A percentile compares a stretch with the other conserved stretches of the same genome.
phyloP scores from a whole-genome alignment of 2,113 vertebrate genomes.

The Natator depressus region DNA sequence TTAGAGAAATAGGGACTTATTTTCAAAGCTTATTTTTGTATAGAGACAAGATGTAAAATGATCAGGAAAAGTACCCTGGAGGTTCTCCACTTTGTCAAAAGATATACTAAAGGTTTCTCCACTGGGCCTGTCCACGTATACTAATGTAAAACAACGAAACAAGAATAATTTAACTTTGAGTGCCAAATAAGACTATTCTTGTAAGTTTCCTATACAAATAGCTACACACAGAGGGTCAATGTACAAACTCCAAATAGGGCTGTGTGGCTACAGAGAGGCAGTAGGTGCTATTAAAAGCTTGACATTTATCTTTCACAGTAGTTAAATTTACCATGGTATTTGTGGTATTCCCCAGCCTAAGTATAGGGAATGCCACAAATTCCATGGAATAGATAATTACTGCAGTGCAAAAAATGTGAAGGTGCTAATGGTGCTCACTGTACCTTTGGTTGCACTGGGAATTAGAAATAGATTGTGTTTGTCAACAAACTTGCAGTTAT shows the following conservation, averaged over 20 bases:
- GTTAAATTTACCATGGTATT: conserved; percentile 68
- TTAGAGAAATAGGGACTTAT: neutral
- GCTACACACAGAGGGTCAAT: neutral
- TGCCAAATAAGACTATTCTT: neutral
- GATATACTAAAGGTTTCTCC: neutral
- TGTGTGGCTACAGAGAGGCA: conserved; percentile 20
- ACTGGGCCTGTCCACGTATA: neutral
- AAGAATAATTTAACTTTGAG: neutral
- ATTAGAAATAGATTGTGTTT: neutral
- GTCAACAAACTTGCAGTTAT: neutral
- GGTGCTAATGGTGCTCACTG: neutral
- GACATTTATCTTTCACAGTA: conserved; percentile 68
- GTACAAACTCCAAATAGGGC: conserved; percentile 57
- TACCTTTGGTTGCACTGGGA: rapidly evolving
- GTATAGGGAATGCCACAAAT: conserved; percentile 68
- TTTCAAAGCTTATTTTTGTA: conserved; percentile 22
- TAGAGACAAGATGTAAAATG: neutral
- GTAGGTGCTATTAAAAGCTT: conserved; percentile 68
- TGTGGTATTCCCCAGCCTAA: conserved; percentile 65
- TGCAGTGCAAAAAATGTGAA: neutral
- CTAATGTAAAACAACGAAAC: neutral
- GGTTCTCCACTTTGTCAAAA: conserved; percentile 8
- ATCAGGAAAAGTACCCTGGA: neutral
- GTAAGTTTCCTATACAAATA: neutral
- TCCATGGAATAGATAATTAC: conserved; percentile 60